Conservation (phyloP, 2,888 invertebrate species). For the Congeria kusceri region DNA sequence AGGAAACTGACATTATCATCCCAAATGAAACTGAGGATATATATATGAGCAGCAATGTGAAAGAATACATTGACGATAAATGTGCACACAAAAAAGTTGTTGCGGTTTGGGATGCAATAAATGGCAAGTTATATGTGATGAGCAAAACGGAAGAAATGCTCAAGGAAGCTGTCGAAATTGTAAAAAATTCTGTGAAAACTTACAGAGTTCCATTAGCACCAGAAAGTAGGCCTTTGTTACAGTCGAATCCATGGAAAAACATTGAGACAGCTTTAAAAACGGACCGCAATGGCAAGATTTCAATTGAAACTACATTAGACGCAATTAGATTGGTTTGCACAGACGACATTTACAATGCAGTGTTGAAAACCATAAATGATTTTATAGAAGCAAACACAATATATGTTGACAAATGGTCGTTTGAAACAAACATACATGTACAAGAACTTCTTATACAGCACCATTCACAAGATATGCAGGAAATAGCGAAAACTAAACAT, state of each 20-base stretch:
- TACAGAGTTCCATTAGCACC: constrained; percentile 12
- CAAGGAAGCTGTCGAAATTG: constrained; percentile 10
- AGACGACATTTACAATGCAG: constrained; percentile 36
- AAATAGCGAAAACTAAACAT: constrained; percentile 35
- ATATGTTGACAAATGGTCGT: constrained; percentile 19
- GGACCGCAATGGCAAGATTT: background rate
- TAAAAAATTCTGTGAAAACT: constrained; percentile 17
- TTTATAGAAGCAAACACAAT: constrained; percentile 55
- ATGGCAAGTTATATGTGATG: constrained; percentile 13
- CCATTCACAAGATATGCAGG: constrained; percentile 36
- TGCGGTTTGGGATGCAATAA: constrained; percentile 45
- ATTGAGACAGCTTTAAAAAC: constrained; percentile 20
- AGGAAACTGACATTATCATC: background rate
- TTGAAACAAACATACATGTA: constrained; percentile 27
- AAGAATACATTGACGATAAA: constrained; percentile 44
- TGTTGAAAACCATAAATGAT: constrained; percentile 31
- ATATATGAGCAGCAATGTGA: constrained; percentile 16
- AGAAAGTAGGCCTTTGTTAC: background rate
- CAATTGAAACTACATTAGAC: background rate
- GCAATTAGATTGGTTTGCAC: constrained; percentile 21
- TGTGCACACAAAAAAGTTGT: constrained; percentile 16
- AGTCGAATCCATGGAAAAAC: constrained; percentile 21
- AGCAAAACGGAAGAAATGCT: constrained; percentile 2
- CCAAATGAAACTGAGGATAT: background rate
- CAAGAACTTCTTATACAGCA: constrained; percentile 48